These are phyloP conservation scores for Drosophila lini DNA, from an alignment of 1,140 invertebrate genomes.

Conservation along the genomic window DNA sequence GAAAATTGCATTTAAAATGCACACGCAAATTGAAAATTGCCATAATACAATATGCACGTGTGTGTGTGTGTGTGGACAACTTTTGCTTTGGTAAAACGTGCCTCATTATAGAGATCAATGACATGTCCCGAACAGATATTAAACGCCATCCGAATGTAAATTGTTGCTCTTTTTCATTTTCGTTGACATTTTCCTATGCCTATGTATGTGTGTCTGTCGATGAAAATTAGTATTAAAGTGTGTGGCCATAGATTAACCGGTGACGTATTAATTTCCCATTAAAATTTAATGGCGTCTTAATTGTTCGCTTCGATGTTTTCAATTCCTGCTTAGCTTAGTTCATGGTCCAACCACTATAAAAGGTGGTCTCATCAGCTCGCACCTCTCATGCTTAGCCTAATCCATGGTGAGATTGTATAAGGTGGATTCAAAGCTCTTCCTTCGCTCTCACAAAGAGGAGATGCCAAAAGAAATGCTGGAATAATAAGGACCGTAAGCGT, in stretches of 20 bases:
- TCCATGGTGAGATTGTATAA: not conserved
- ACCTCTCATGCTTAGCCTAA: not conserved
- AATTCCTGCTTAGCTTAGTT: not conserved
- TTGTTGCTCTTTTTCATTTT: conserved; percentile 58
- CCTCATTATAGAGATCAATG: conserved; percentile 68
- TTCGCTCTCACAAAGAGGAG: not conserved
- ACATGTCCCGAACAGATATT: conserved; percentile 41
- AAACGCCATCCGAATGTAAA: conserved; percentile 62
- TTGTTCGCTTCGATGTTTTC: not conserved
- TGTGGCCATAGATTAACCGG: conserved; percentile 3
- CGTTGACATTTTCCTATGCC: conserved; percentile 2
- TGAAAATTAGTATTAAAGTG: conserved; percentile 15
- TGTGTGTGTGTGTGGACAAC: conserved; percentile 13
- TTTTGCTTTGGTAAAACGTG: conserved; percentile 43
- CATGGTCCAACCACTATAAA: not conserved
- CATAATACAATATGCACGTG: conserved; percentile 39
- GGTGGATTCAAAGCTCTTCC: not conserved
- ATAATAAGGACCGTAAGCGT: too few relatives aligned
- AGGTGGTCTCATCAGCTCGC: not conserved
- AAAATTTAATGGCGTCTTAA: not conserved
- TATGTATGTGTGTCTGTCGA: not conserved
- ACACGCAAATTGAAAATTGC: conserved; percentile 52
- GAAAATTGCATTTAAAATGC: conserved; percentile 76
- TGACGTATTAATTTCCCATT: conserved; percentile 5
- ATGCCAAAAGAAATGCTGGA: too few relatives aligned